Percentiles rank a stretch among this genome's conserved stretches.
These are phyloP conservation scores for Diplodus puntazzo DNA, from an alignment of 2,797 vertebrate genomes.

Conservation along the genomic window DNA sequence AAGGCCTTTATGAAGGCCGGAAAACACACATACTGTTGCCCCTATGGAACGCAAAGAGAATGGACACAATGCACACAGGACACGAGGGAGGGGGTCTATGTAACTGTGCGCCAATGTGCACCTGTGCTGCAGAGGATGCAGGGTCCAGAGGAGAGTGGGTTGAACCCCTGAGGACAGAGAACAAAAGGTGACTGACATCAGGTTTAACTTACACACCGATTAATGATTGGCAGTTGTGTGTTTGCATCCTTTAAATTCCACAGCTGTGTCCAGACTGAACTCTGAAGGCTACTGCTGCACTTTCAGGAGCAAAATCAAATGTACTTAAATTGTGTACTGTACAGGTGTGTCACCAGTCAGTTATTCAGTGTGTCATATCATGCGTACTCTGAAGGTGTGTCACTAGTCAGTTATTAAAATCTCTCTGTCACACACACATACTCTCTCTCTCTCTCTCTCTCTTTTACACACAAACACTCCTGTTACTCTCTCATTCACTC, in stretches of 20 bases:
- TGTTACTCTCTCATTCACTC: constrained; percentile 13
- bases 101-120: constrained; percentile 80
- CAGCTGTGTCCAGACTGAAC: constrained; percentile 6
- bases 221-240: constrained; percentile 14
- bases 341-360: constrained; percentile 17
- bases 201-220: constrained; percentile 37
- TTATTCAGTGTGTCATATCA: not conserved
- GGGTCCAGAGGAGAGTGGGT: constrained; percentile 29
- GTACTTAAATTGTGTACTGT: not conserved
- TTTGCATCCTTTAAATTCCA: constrained; percentile 28
- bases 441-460: not conserved
- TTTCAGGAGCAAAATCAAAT: constrained; percentile 4
- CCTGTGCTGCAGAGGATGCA: constrained; percentile 74
- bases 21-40: constrained; percentile 72
- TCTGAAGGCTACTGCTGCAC: not conserved
- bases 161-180: constrained; percentile 35
- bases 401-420: constrained; percentile 42
- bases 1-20: constrained; percentile 79
- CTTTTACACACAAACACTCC: not conserved
- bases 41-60: constrained; percentile 74
- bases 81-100: constrained; percentile 51
- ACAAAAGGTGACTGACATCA: constrained; percentile 69
- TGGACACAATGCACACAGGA: constrained; percentile 77
- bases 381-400: constrained; percentile 1
- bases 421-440: not conserved